These are phyloP conservation scores for Euwallacea fornicatus DNA, from an alignment of 1,140 invertebrate genomes.

Conservation along the genomic window DNA sequence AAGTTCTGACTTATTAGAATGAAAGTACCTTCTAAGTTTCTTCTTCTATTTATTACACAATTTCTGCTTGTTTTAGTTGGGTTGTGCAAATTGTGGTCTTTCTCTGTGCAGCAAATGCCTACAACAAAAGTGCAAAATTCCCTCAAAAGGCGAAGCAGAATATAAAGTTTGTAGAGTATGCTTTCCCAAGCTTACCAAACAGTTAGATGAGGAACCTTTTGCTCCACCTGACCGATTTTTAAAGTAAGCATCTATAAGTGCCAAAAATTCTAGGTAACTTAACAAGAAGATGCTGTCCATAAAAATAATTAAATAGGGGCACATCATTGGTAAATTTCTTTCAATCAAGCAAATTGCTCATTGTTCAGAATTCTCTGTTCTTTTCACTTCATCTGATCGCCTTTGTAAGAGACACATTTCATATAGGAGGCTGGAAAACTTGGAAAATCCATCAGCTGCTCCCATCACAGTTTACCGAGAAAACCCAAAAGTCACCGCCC, in stretches of 20 bases:
- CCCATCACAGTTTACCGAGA: conserved; percentile 58
- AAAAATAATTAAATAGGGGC: not conserved
- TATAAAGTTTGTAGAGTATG: conserved; percentile 56
- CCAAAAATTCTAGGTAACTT: too few relatives aligned
- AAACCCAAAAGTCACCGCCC: conserved; percentile 52
- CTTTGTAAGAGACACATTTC: not conserved
- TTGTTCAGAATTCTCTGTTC: not conserved
- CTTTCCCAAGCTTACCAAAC: conserved; percentile 44
- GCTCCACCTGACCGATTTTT: conserved; percentile 57
- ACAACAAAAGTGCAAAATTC: conserved; percentile 53
- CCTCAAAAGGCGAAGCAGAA: conserved; percentile 50
- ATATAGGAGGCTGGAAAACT: conserved; percentile 51
- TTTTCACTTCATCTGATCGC: not conserved
- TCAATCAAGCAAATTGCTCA: not conserved
- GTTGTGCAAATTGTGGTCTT: conserved; percentile 65
- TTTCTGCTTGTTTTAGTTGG: conserved; percentile 53
- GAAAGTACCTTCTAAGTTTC: too few relatives aligned
- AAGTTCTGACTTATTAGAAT: too few relatives aligned
- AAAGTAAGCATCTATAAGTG: conserved; percentile 50
- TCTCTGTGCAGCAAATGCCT: conserved; percentile 67
- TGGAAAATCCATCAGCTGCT: conserved; percentile 54
- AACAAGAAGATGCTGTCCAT: not conserved
- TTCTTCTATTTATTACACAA: too few relatives aligned
- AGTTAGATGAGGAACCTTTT: conserved; percentile 41
- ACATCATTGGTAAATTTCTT: not conserved